Evolutionary conservation across 2,113 vertebrate genomes (phyloP).

Genomic region (Tympanuchus pallidicinctus): DNA sequence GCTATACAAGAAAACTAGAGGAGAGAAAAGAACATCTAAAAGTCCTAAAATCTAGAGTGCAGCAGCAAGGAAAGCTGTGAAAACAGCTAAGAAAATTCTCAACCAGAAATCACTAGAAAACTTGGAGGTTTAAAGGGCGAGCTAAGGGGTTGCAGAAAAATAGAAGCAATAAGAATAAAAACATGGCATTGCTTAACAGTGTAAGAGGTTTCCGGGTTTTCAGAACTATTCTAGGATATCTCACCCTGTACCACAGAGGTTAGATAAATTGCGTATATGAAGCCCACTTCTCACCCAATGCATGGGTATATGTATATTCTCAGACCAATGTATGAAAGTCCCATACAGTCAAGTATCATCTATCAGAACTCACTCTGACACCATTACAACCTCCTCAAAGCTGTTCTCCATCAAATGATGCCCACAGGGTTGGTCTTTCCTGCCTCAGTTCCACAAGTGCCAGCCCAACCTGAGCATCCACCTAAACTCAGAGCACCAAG

Average conservation of each 20-base stretch:
- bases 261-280: not conserved
- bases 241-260: not conserved
- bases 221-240: not conserved
- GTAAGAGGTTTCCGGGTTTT: not conserved
- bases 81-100: not conserved
- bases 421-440: not conserved
- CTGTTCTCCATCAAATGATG: not conserved
- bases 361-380: not conserved
- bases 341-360: not conserved
- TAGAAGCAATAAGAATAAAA: constrained; percentile 14
- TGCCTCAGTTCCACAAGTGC: not conserved
- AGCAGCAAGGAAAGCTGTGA: not conserved
- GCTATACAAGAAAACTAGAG: not conserved
- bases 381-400: not conserved
- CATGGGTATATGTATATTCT: too few relatives aligned
- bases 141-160: not conserved
- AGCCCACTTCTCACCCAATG: not conserved
- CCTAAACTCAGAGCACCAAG: not conserved
- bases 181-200: not conserved
- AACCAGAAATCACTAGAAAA: not conserved
- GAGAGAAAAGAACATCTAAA: not conserved
- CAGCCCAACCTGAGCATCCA: not conserved
- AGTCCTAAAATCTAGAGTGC: not conserved
- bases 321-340: not conserved
- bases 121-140: not conserved